phyloP scores from a whole-genome alignment of 2,888 invertebrate species.

The Dione juno region DNA sequence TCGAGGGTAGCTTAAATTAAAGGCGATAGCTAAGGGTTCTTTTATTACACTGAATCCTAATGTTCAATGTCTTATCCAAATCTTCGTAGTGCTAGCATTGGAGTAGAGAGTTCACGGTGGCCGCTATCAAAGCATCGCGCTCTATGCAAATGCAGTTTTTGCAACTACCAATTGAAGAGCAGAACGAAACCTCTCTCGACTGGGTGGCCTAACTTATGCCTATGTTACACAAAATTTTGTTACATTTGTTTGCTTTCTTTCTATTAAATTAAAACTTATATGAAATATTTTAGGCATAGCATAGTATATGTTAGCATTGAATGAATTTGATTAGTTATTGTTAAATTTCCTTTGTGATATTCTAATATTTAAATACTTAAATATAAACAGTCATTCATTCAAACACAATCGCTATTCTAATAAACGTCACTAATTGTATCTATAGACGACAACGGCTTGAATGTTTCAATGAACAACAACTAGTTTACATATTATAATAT shows the following conservation, averaged over 20 bases:
- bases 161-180: conserved; percentile 76
- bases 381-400: conserved; percentile 47
- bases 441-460: conserved; percentile 57
- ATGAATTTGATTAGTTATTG: conserved; percentile 28
- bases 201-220: conserved; percentile 64
- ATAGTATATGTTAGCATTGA: conserved; percentile 4
- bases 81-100: conserved; percentile 51
- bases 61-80: conserved; percentile 50
- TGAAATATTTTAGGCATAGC: neutral
- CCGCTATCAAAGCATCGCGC: conserved; percentile 76
- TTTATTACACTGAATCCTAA: neutral
- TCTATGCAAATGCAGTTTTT: conserved; percentile 83
- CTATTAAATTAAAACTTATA: neutral
- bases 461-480: conserved; percentile 63
- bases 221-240: neutral
- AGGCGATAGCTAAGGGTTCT: too few relatives aligned
- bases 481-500: conserved; percentile 82
- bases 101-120: conserved; percentile 59
- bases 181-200: conserved; percentile 60
- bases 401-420: conserved; percentile 69
- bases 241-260: neutral
- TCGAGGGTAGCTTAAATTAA: too few relatives aligned
- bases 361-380: conserved; percentile 35
- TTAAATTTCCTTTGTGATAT: conserved; percentile 29
- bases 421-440: conserved; percentile 78